Evolutionary conservation across 1,140 invertebrate species (phyloP).

Genomic region (Pseudomyrmex gracilis): DNA sequence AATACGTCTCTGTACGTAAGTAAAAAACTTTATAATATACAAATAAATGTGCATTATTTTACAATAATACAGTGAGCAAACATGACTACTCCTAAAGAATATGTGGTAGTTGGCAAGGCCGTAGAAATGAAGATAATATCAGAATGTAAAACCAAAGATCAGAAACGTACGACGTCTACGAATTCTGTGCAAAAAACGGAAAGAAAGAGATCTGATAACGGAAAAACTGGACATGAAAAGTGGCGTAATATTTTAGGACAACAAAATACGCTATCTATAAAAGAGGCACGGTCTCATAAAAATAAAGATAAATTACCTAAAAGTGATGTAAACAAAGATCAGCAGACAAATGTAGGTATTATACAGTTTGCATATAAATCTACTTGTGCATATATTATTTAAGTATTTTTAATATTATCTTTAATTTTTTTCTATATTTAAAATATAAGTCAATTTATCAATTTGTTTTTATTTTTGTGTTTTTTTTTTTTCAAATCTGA

Average conservation of each 20-base stretch:
- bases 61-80: too few relatives aligned
- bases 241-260: constrained; percentile 70
- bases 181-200: constrained; percentile 61
- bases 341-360: constrained; percentile 51
- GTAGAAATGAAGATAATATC: constrained; percentile 71
- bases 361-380: neutral
- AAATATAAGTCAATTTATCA: constrained; percentile 41
- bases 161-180: constrained; percentile 63
- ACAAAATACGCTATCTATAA: constrained; percentile 68
- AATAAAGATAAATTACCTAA: constrained; percentile 52
- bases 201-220: constrained; percentile 54
- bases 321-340: constrained; percentile 44
- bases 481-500: too few relatives aligned
- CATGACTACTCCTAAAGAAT: too few relatives aligned
- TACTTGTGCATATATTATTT: neutral
- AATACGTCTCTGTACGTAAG: too few relatives aligned
- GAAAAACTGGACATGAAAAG: constrained; percentile 31
- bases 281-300: constrained; percentile 56
- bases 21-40: too few relatives aligned
- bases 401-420: neutral
- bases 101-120: neutral
- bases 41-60: too few relatives aligned
- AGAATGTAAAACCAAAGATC: constrained; percentile 23
- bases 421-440: constrained; percentile 37
- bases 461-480: too few relatives aligned